phyloP scores from a whole-genome alignment of 2,113 vertebrate genomes.

The Antigone vipio region DNA sequence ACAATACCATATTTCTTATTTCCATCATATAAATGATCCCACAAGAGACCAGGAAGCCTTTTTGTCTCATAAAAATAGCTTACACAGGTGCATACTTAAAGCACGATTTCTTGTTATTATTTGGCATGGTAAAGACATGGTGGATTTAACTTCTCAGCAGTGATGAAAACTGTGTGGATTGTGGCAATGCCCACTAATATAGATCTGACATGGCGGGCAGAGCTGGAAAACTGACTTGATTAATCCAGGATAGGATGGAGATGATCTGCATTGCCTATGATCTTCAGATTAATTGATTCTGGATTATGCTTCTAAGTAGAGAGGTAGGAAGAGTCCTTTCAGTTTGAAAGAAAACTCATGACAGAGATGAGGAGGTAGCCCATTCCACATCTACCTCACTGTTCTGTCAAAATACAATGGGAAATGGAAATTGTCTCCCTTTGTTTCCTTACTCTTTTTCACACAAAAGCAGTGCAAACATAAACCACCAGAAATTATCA shows the following conservation, averaged over 20 bases:
- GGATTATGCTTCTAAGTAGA: not conserved
- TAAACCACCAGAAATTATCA: not conserved
- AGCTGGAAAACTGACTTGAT: not conserved
- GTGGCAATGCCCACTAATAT: not conserved
- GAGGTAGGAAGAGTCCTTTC: not conserved
- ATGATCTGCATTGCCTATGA: not conserved
- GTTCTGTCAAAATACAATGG: not conserved
- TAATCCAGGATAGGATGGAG: not conserved
- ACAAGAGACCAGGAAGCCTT: conserved; percentile 23
- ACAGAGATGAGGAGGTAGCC: not conserved
- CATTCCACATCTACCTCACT: not conserved
- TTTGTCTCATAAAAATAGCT: conserved; percentile 54
- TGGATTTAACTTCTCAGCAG: not conserved
- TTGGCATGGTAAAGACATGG: conserved; percentile 20
- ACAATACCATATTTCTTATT: conserved; percentile 53
- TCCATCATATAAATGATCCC: conserved; percentile 37
- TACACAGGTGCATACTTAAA: conserved; percentile 44
- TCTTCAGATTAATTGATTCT: not conserved
- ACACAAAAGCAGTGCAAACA: not conserved
- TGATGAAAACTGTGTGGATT: not conserved
- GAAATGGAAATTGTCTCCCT: not conserved
- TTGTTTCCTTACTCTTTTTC: not conserved
- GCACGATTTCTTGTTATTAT: conserved; percentile 36
- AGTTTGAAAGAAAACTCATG: not conserved
- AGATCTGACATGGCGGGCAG: not conserved